Evolutionary conservation across 2,888 invertebrate genomes (phyloP).

Genomic region (Erebia epiphron): DNA sequence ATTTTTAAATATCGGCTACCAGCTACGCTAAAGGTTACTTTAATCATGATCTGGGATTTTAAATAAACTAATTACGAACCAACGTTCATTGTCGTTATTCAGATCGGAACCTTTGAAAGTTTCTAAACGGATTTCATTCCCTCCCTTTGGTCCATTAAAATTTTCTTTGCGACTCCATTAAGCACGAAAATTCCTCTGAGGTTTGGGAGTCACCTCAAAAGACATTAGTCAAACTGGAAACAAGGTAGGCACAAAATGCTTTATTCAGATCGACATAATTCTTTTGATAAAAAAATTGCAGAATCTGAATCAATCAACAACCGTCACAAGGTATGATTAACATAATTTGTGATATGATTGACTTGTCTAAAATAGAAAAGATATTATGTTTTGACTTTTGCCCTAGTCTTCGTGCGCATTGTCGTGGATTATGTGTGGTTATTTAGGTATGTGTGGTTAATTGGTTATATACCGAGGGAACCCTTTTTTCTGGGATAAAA

Average conservation of each 20-base stretch:
- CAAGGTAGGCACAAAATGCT: slow-evolving; percentile 17
- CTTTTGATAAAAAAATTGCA: slow-evolving; percentile 7
- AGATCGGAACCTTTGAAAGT: slow-evolving; percentile 58
- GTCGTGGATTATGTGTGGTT: too few species aligned
- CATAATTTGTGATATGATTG: neutral
- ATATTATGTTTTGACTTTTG: too few species aligned
- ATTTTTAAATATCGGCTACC: neutral
- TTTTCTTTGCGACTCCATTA: slow-evolving; percentile 80
- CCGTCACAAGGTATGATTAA: neutral
- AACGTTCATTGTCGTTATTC: slow-evolving; percentile 45
- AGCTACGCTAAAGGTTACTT: neutral
- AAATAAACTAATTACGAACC: slow-evolving; percentile 49
- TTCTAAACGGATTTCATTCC: slow-evolving; percentile 78
- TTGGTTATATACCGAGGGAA: too few species aligned
- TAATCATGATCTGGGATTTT: neutral
- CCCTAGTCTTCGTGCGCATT: too few species aligned
- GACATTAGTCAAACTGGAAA: slow-evolving; percentile 54
- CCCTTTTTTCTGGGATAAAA: too few species aligned
- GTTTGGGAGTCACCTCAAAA: slow-evolving; percentile 77
- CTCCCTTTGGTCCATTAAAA: slow-evolving; percentile 77
- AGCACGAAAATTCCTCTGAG: slow-evolving; percentile 74
- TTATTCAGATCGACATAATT: slow-evolving; percentile 14
- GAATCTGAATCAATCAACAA: neutral
- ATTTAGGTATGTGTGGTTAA: too few species aligned
- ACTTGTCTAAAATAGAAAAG: neutral